Base-by-base conservation (phyloP, 2,113 vertebrate species). In the Capreolus pygargus region DNA sequence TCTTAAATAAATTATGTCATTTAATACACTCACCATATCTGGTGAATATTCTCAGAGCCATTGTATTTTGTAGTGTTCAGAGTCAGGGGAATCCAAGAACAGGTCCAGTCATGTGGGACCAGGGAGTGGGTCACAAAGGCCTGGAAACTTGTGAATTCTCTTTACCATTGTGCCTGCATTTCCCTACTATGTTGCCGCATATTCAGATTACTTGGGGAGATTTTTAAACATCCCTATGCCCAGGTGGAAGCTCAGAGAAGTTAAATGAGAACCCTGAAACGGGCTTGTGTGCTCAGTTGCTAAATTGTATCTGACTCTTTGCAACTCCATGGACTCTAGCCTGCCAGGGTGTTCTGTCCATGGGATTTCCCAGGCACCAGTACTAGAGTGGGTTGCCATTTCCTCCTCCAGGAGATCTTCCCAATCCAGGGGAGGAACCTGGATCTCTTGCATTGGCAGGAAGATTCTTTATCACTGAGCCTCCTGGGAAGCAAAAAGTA, bases 21-120 rank as follows among this genome's bases (percentile, higher is more conserved):
- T 27, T 89, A 47, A 28, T 78, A 7, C 1, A 45, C 0, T 45
- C 11, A 9, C 7, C 5, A 9, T 6, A 3, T 19, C 15, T 21
- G 30, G 3, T 30, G 1, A 30, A 8, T 45, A 45, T 36, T 94
- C 50, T 79, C 50, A 52, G 52, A 64, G 81, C 61, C 36, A 0
- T 54, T 1, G 0, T 6, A 11, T 13, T 85, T 85, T 94, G 10
- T 47, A 6, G 11, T 43, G 10, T 54, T 54, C n/a, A 89, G 50
- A 30, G n/a, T 33, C 9, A 21, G 58, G 58, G 23, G 19, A 23
- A 21, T 82, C 87, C 36, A 78, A 1, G 23, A 39, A 5, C 1
- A 3, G 28, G 9, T 6, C 36, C 43, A 58, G 5, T 7, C 11
- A 7, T 33, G 17, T 7, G 10, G 25, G 7, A 39, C 43, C 28